Evolutionary conservation across 2,797 vertebrate species (phyloP), one percentile per base, ranked within the genome.

Genomic region (Limosa lapponica): DNA sequence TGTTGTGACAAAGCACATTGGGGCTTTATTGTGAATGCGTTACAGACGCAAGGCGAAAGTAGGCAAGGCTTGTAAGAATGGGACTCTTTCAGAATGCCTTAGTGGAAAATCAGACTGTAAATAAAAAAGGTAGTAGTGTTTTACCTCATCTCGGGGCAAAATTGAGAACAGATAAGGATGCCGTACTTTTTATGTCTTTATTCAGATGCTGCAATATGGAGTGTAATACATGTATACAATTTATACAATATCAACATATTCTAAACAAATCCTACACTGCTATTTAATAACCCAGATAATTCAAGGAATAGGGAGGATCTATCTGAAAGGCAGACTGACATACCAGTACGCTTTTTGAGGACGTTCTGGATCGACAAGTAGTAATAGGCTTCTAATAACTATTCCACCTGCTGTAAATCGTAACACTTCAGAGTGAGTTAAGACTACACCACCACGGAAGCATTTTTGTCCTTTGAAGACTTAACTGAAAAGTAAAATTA

Each of bases 311-410:
- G 24, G 16, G 84, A 46, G 55, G 48, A 89, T 28, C 44, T 78
- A 8, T 82, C 44, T 67, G 57, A 24, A 72, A 83, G 52, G 36
- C 37, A 67, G 17, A 10, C 2, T 48, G 32, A 57, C 2, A 0
- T 61, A 32, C 2, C 65, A 22, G 18, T 36, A 23, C 0, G 1
- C 34, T 81, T 92, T 41, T 13, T 13, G 30, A 24, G 39, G n/a
- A 18, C 19, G 2, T 62, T 41, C 24, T 11, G 44, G 19, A 32
- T 46, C 0, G 0, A 52, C 13, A 46, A 19, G 30, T 27, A 80
- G 19, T 48, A 69, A 41, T n/a, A 57, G 46, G 28, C n/a, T 92
- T 84, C 36, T 69, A 69, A 7, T 52, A 87, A 34, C 48, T 87
- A 9, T 59, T 89, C 37, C 37, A 30, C 32, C 25, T 82, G 39